These are phyloP conservation scores for Capitulum mitella DNA, from an alignment of 2,888 invertebrate species.

Conservation along the genomic window DNA sequence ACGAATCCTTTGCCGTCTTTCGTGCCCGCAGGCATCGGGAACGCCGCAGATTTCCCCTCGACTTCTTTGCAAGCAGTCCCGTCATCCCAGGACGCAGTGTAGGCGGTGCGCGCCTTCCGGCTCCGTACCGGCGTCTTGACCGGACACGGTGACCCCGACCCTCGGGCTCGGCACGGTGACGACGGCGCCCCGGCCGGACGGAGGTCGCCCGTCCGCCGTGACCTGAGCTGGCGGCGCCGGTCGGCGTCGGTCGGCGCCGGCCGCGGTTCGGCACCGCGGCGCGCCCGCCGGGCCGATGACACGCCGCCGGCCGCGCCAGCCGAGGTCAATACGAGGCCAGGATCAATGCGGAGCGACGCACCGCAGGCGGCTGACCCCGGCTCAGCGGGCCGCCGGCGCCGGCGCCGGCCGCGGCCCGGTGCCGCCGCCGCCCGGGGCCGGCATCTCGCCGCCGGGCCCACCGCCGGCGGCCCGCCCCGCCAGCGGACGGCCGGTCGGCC, in stretches of 20 bases:
- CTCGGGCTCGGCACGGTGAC: not conserved
- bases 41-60: too few species aligned
- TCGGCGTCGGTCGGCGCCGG: not conserved
- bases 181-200: not conserved
- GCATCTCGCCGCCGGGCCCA: too few species aligned
- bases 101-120: not conserved
- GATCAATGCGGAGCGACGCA: not conserved
- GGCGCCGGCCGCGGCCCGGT: too few species aligned
- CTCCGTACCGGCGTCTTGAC: not conserved
- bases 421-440: too few species aligned
- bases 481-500: too few species aligned
- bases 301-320: not conserved
- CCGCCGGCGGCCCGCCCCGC: too few species aligned
- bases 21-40: too few species aligned
- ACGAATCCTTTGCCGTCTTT: not conserved
- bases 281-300: not conserved
- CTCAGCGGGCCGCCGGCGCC: too few species aligned
- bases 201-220: not conserved
- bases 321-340: conserved; percentile 4
- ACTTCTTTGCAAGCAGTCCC: too few species aligned
- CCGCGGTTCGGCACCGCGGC: not conserved
- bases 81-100: too few species aligned
- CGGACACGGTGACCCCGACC: not conserved
- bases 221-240: not conserved
- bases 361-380: not conserved